A percentile compares a stretch with the other conserved stretches of the same genome.
phyloP scores from a whole-genome alignment of 2,888 invertebrate species.

The Salpingus planirostris region DNA sequence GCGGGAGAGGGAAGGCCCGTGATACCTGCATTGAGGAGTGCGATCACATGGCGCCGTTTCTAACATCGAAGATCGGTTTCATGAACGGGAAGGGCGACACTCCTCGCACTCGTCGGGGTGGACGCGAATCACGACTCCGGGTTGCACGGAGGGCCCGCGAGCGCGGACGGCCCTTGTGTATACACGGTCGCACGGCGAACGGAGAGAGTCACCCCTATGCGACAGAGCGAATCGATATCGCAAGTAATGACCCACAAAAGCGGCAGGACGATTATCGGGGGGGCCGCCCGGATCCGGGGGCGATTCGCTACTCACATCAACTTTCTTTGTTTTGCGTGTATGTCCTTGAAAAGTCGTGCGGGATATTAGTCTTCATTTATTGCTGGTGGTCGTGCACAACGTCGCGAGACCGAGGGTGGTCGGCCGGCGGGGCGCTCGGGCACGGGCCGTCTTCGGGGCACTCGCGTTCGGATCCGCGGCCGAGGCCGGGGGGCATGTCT shows the following conservation, averaged over 20 bases:
- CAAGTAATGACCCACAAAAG: slow-evolving; percentile 39
- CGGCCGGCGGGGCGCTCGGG: slow-evolving; percentile 24
- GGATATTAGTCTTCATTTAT: slow-evolving; percentile 41
- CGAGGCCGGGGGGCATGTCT: slow-evolving; percentile 16
- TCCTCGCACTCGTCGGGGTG: too few relatives aligned
- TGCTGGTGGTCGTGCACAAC: slow-evolving; percentile 36
- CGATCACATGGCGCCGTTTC: slow-evolving; percentile 34
- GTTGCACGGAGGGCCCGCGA: too few relatives aligned
- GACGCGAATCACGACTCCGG: too few relatives aligned
- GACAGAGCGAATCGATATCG: slow-evolving; percentile 41
- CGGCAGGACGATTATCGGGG: too few relatives aligned
- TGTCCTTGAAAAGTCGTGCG: slow-evolving; percentile 40
- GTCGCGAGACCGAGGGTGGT: slow-evolving; percentile 22
- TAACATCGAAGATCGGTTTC: slow-evolving; percentile 33
- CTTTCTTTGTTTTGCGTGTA: slow-evolving; percentile 38
- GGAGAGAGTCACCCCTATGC: slow-evolving; percentile 40
- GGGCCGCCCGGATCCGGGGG: slow-evolving; percentile 16
- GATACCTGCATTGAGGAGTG: slow-evolving; percentile 37
- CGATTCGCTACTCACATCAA: slow-evolving; percentile 40
- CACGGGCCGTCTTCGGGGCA: slow-evolving; percentile 32
- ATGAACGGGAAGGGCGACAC: slow-evolving; percentile 25
- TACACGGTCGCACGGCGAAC: too few relatives aligned
- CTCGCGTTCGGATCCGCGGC: slow-evolving; percentile 18
- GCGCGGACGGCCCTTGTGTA: too few relatives aligned
- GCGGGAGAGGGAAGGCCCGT: too few relatives aligned